Base-by-base conservation (phyloP, 2,113 vertebrate genomes). In the Sorex fumeus region DNA sequence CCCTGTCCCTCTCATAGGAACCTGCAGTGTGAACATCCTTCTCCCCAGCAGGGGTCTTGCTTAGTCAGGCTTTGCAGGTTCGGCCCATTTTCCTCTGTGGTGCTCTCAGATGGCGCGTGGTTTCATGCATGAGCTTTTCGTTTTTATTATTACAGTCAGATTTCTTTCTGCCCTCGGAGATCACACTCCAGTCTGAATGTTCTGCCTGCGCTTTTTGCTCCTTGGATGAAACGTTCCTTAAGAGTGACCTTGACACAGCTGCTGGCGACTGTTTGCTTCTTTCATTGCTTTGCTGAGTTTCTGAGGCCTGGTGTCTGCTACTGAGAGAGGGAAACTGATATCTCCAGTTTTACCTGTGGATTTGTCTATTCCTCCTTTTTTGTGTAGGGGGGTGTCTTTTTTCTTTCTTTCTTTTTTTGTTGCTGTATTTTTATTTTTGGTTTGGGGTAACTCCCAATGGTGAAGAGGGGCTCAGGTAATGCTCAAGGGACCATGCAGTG, bases 361-460 rank as follows among this genome's bases (percentile, higher is more conserved):
- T 57, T 57, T 90, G 47, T 91, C 62, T 77, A 66, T 74, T 80
- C 88, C 21, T 91, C 43, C 72, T 89, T 91, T 91, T 43, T 66
- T 40, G 40, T 40, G 7, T 40, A 4, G 3, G 3, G 40, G 40
- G 40, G 40, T 40, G 40, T 40, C 40, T 40, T 40, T 40, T 40
- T 40, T 40, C 3, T 40, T 40, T 40, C 40, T 40, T 40, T 40
- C 7, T 40, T 40, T 40, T 40, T 40, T 40, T 40, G 40, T 40
- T 40, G 40, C n/a, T n/a, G n/a, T n/a, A 40, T 40, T 40, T 53
- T 53, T 53, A 15, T 53, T 53, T 53, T 15, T 53, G 16, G 16
- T 53, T 53, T 53, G 50, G 50, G 16, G 50, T 18, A 53, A 18
- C 16, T 6, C 50, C 50, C 50, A 53, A 53, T 53, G 4, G 16